Conservation (phyloP, 2,113 vertebrate genomes). For the Desmodus rotundus region DNA sequence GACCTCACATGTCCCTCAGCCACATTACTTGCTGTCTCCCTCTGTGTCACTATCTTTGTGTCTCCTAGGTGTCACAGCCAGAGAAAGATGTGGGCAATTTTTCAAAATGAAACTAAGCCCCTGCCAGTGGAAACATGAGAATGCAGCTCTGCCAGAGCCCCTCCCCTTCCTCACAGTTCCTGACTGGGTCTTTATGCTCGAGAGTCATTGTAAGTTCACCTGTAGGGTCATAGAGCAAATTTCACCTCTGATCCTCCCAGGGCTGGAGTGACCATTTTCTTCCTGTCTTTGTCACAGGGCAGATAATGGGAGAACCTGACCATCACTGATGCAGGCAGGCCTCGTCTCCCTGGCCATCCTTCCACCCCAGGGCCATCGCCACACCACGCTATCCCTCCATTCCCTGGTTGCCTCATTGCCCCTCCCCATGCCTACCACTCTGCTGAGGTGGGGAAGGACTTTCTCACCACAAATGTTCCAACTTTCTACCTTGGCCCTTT, state of each 20-base stretch:
- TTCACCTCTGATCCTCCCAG: background rate
- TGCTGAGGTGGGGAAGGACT: background rate
- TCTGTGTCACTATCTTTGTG: background rate
- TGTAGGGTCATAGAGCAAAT: background rate
- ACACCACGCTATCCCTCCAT: background rate
- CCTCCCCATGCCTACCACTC: background rate
- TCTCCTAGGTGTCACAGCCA: background rate
- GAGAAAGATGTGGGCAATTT: background rate
- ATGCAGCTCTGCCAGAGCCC: background rate
- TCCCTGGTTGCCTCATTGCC: rapidly evolving
- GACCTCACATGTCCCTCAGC: background rate
- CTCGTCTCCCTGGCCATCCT: background rate
- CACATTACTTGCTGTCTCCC: background rate
- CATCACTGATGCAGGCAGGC: rapidly evolving
- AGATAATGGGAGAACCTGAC: background rate
- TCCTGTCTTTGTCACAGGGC: background rate
- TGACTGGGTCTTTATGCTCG: background rate
- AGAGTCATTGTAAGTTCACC: background rate
- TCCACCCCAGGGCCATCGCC: rapidly evolving
- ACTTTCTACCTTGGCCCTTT: background rate
- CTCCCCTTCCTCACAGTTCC: background rate
- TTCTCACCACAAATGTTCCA: background rate
- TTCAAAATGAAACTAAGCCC: background rate
- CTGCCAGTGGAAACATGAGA: background rate
- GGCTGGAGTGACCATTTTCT: background rate